Evolutionary conservation across 1,140 invertebrate genomes (phyloP), one percentile per base, ranked within the genome.

Genomic region (Cataglyphis hispanica): DNA sequence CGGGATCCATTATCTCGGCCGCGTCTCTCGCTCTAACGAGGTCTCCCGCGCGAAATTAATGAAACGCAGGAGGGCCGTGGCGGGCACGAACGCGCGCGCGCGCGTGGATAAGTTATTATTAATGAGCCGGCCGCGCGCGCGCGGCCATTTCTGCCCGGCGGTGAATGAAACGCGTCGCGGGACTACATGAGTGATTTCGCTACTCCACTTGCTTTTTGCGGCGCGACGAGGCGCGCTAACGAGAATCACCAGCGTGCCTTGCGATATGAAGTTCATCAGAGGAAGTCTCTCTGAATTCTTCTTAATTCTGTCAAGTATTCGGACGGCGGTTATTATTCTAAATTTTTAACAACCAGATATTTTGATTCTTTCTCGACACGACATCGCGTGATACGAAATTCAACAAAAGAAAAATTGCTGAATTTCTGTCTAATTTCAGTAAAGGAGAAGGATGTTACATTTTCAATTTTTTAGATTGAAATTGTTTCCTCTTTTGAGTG

Each of bases 41-140:
- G 78, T 72, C 67, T 69, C 78, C 67, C 67, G 78, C 67, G 67
- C 78, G 67, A 83, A 83, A 83, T 83, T 83, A 83, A 83, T 83
- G 78, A 83, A 83, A 83, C 78, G 67, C 78, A 83, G 67, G 70
- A 72, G 78, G 78, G 66, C 66, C 50, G 64, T 13, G 64, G 61
- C 27, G 60, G 40, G 40, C 46, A 81, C 64, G 53, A 60, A 58
- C 22, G 50, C 34, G 64, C 78, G 53, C 78, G 78, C 78, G 78
- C 78, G 78, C 72, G 78, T 83, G 78, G 78, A 83, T 83, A 83
- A 83, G 78, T 83, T 83, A 83, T 83, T 83, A 83, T 83, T 83
- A 83, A 83, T 83, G 78, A 83, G 67, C 53, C 37, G 67, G 37
- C 67, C 63, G 31, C 78, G 22, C 69, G 22, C 69, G 78, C 69